phyloP scores from a whole-genome alignment of 2,113 vertebrate genomes.

The Psittacula cyanocephala region DNA sequence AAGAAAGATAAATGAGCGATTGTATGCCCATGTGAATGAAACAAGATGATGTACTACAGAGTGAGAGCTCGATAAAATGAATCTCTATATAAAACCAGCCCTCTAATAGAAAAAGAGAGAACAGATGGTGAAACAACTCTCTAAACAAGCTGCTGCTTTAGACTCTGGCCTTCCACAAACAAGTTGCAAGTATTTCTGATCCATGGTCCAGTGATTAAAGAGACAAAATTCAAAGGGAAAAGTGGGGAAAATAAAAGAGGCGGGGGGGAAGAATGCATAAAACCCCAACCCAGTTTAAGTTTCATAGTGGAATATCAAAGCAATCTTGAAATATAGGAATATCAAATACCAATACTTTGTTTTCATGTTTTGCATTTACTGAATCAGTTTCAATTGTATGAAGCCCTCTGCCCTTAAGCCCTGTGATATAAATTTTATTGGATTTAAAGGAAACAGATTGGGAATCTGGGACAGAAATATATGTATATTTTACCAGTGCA shows the following conservation, averaged over 20 bases:
- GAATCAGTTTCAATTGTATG: conserved; percentile 68
- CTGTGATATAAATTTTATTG: conserved; percentile 60
- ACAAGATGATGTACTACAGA: conserved; percentile 17
- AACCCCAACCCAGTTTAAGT: conserved; percentile 75
- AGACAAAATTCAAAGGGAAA: conserved; percentile 73
- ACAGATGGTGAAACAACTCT: conserved; percentile 68
- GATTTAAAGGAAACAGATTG: conserved; percentile 78
- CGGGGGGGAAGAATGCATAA: conserved; percentile 71
- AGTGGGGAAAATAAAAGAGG: conserved; percentile 68
- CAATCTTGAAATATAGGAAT: conserved; percentile 79
- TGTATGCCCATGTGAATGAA: conserved; percentile 2
- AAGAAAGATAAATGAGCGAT: not conserved
- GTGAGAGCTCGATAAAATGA: not conserved
- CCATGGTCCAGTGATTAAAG: conserved; percentile 77
- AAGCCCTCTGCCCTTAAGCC: conserved; percentile 62
- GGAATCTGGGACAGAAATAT: conserved; percentile 62
- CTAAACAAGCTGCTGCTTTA: conserved; percentile 54
- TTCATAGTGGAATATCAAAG: conserved; percentile 82
- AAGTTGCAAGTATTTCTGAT: conserved; percentile 68
- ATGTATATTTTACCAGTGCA: conserved; percentile 10
- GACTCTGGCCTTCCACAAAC: conserved; percentile 55
- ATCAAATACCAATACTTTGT: conserved; percentile 74
- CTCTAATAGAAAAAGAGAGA: conserved; percentile 60
- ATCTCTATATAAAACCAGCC: conserved; percentile 29
- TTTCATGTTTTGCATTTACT: conserved; percentile 76